Percentiles rank a stretch among this genome's conserved stretches.
Conservation (phyloP, 2,888 invertebrate species). For the Diarsia rubi region DNA sequence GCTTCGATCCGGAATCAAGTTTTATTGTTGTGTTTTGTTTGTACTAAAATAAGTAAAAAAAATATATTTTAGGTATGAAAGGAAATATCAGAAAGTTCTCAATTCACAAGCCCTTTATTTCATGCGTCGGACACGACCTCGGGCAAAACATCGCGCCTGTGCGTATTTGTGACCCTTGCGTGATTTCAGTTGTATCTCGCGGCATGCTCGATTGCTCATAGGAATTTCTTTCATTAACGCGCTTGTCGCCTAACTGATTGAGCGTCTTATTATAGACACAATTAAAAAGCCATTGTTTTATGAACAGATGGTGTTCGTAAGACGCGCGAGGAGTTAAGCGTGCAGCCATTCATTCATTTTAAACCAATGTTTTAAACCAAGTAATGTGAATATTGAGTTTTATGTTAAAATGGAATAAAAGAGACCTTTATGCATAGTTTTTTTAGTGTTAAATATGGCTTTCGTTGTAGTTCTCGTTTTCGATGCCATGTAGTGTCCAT, state of each 20-base stretch:
- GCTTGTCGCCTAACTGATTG: no score
- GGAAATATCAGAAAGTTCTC: background rate
- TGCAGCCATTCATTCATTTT: background rate
- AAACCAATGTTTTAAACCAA: slow-evolving; percentile 2
- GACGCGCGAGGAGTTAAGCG: no score
- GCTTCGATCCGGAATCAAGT: background rate
- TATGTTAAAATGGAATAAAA: background rate
- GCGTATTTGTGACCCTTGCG: background rate
- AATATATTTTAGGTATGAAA: background rate
- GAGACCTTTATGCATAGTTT: background rate
- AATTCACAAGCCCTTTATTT: background rate
- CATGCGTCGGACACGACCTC: background rate
- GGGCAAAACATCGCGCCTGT: background rate
- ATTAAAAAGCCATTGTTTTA: no score
- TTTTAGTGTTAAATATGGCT: slow-evolving; percentile 1
- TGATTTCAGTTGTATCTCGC: background rate
- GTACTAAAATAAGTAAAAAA: background rate
- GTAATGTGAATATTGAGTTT: background rate
- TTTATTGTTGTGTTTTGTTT: slow-evolving; percentile 7
- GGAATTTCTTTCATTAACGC: background rate
- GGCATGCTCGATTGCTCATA: background rate
- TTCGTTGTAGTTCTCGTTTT: background rate
- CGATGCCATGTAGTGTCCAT: slow-evolving; percentile 15
- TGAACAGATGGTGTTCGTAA: no score
- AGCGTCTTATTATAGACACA: no score